Evolutionary conservation across 2,113 vertebrate genomes (phyloP), one percentile per base, ranked within the genome.

Genomic region (Morphnarchus princeps): DNA sequence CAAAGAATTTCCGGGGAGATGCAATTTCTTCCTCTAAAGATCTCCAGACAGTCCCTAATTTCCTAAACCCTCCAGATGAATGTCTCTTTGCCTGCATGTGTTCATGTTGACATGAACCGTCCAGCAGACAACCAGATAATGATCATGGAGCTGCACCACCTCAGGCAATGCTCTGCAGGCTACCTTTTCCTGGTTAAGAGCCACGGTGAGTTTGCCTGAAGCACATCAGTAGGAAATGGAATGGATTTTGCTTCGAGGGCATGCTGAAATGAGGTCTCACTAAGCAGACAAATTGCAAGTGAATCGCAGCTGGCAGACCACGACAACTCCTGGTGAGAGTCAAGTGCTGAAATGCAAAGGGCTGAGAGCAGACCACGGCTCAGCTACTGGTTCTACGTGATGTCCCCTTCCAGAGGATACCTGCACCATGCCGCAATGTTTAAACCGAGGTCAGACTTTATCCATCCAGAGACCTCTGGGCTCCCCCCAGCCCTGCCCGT

Each of bases 41-140:
- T 52, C 73, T 78, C 63, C 73, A 71, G 74, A 17, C 28, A 29
- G 74, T 26, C 40, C 29, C 57, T 24, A 12, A 19, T 47, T 34
- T 71, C 74, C 66, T 54, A 34, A 63, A 36, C 55, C 59, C 32
- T 52, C 55, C 74, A 9, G 21, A 22, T 18, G 32, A 65, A 21
- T 6, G 16, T 13, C 43, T 45, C 36, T 57, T 5, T 40, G 55
- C 45, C 42, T 34, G 81, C 40, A 5, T 6, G 57, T 3, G 29
- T 31, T 18, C 34, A 2, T 4, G n/a, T 10, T 63, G 34, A 34
- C 4, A 4, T 14, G 36, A 29, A n/a, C 14, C 7, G 1, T 19
- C 45, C 57, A 28, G 82, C 47, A 29, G 57, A 62, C n/a, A 31
- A 28, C 22, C n/a, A 15, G 71, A 22, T 32, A n/a, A 16, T 1